Evolutionary conservation across 2,888 invertebrate species (phyloP).

Genomic region (Seira musarum): DNA sequence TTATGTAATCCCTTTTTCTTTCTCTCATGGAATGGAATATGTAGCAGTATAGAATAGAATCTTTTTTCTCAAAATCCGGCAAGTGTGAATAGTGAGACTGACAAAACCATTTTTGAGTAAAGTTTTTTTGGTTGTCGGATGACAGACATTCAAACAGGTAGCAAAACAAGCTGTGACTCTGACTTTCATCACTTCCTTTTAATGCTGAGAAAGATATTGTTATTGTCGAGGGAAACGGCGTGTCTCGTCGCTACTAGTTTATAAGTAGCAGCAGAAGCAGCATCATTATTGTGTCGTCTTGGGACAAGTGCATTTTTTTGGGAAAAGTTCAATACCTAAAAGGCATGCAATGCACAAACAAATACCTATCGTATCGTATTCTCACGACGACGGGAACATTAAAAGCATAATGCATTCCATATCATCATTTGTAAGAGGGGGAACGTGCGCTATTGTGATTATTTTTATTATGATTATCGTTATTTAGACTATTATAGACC

Average conservation of each 20-base stretch:
- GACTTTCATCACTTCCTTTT: constrained; percentile 9
- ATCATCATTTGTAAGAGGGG: neutral
- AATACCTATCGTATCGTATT: constrained; percentile 9
- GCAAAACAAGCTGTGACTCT: constrained; percentile 8
- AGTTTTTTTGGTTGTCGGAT: no score
- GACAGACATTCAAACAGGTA: constrained; percentile 13
- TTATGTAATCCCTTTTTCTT: constrained; percentile 11
- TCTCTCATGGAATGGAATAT: no score
- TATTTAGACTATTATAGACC: constrained; percentile 15
- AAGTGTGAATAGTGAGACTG: no score
- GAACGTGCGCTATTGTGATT: constrained; percentile 14
- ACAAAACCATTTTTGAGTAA: no score
- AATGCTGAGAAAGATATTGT: constrained; percentile 15
- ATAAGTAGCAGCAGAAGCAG: no score
- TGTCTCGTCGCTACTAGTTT: no score
- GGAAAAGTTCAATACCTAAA: constrained; percentile 14
- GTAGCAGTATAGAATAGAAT: no score
- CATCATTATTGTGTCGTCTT: neutral
- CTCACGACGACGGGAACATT: neutral
- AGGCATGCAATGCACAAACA: neutral
- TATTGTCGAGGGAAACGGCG: neutral
- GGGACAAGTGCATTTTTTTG: constrained; percentile 3
- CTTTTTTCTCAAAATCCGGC: neutral
- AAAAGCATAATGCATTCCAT: constrained; percentile 1
- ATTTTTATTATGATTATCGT: constrained; percentile 19